Evolutionary conservation across 2,797 vertebrate genomes (phyloP).

Genomic region (Synaphobranchus kaupii): DNA sequence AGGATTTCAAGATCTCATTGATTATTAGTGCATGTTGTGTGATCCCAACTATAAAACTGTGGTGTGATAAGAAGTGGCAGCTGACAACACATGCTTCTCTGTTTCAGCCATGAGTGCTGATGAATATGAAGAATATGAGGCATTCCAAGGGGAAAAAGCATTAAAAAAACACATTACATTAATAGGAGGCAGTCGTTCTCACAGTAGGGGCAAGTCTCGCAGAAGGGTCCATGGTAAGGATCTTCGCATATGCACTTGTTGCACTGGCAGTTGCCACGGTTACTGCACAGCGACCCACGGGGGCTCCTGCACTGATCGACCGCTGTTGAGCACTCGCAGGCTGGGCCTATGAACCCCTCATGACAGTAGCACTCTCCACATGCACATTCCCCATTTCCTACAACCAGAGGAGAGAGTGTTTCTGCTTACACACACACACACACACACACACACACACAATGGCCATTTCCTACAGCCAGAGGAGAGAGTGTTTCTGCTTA

Average conservation of each 20-base stretch:
- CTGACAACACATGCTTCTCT: no score
- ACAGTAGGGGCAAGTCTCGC: conserved; percentile 12
- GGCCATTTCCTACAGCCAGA: not conserved
- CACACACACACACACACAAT: conserved; percentile 12
- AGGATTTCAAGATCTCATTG: not conserved
- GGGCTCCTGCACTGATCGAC: conserved; percentile 11
- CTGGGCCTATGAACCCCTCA: not conserved
- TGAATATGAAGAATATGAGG: not conserved
- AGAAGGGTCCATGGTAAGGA: not conserved
- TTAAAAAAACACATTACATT: not conserved
- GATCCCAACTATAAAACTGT: not conserved
- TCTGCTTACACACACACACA: not conserved
- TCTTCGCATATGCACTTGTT: conserved; percentile 7
- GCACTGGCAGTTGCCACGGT: not conserved
- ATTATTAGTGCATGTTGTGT: not conserved
- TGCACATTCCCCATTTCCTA: conserved; percentile 8
- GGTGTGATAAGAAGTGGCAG: no score
- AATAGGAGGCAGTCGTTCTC: not conserved
- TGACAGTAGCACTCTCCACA: not conserved
- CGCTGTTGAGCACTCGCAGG: not conserved
- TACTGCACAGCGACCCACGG: conserved; percentile 11
- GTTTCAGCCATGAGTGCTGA: no score
- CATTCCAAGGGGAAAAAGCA: not conserved
- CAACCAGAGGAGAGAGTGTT: not conserved
- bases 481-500: not conserved